Percentiles rank a stretch among this genome's conserved stretches.
Conservation (phyloP, 2,113 vertebrate genomes). For the Cepphus grylle region DNA sequence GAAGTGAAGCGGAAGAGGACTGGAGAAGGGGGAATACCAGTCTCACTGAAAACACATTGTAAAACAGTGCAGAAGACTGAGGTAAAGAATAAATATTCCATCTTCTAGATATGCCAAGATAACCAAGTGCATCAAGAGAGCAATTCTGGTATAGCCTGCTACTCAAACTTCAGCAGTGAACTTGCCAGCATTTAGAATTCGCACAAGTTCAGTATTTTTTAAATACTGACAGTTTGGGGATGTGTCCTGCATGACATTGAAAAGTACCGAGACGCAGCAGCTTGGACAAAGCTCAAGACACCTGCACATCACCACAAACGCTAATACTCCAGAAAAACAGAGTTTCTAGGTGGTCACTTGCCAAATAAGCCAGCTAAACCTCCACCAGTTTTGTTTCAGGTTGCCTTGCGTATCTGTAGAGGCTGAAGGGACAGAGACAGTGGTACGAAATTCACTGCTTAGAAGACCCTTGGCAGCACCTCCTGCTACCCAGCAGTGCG, state of each 20-base stretch:
- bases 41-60: not conserved
- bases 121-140: not conserved
- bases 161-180: not conserved
- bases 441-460: not conserved
- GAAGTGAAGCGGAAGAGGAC: not conserved
- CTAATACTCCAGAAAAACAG: not conserved
- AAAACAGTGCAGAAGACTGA: not conserved
- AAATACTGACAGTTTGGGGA: not conserved
- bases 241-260: not conserved
- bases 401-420: not conserved
- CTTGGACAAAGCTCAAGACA: not conserved
- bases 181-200: constrained; percentile 20
- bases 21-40: not conserved
- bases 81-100: not conserved
- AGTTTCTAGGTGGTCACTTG: not conserved
- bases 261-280: not conserved
- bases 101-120: not conserved
- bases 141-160: not conserved
- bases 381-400: no score
- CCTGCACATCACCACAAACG: not conserved
- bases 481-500: not conserved
- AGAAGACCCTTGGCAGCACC: not conserved
- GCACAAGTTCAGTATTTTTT: not conserved
- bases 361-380: not conserved
- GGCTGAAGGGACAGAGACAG: not conserved